A percentile compares a stretch with the other conserved stretches of the same genome.
Evolutionary conservation across 37 sponge, comb jelly and placozoan species (phyloP).

Genomic region (Halichondria panicea): DNA sequence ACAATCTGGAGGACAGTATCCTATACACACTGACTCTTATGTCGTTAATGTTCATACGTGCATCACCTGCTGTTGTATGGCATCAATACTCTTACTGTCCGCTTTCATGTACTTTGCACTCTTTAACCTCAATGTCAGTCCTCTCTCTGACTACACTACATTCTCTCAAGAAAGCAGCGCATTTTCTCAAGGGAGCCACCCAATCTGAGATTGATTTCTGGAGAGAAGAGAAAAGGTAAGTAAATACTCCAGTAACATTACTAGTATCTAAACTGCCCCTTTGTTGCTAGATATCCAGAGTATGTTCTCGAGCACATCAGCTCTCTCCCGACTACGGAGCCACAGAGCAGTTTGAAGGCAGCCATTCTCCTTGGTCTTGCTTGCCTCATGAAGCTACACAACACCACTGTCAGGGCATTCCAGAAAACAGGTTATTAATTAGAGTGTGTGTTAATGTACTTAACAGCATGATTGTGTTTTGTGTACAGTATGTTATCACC

Average conservation of each 20-base stretch:
- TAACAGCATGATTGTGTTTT: background rate
- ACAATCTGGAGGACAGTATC: slow-evolving; percentile 69
- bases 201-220: slow-evolving; percentile 12
- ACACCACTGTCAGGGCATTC: slow-evolving; percentile 6
- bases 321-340: slow-evolving; percentile 18
- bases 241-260: background rate
- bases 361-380: slow-evolving; percentile 30
- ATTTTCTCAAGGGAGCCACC: slow-evolving; percentile 21
- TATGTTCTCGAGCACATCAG: slow-evolving; percentile 48
- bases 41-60: background rate
- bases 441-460: slow-evolving; percentile 13
- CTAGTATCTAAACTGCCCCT: background rate
- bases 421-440: slow-evolving; percentile 34
- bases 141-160: slow-evolving; percentile 21
- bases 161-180: slow-evolving; percentile 11
- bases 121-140: background rate
- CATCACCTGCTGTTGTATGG: background rate
- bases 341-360: slow-evolving; percentile 29
- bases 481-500: too few relatives aligned
- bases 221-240: slow-evolving; percentile 38
- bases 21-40: too few relatives aligned
- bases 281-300: slow-evolving; percentile 39
- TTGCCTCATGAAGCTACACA: slow-evolving; percentile 39
- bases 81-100: background rate
- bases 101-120: background rate